Percentiles rank a stretch among this genome's conserved stretches.
Conservation (phyloP, 2,113 vertebrate species). For the Saimiri boliviensis region DNA sequence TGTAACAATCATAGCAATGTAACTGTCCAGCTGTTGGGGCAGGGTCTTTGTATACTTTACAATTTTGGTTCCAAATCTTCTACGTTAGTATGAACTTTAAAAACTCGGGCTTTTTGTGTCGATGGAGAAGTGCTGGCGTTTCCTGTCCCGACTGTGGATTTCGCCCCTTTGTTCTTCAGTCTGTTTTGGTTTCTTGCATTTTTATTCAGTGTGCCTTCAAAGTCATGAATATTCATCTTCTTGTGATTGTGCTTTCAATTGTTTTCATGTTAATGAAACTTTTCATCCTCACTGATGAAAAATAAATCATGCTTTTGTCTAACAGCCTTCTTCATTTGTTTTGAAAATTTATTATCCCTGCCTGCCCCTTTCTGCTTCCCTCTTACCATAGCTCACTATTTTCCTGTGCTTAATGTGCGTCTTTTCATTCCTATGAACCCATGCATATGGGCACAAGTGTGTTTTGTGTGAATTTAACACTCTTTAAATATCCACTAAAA, state of each 20-base stretch:
- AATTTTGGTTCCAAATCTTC: background rate
- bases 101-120: background rate
- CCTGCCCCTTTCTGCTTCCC: no score
- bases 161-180: background rate
- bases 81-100: no score
- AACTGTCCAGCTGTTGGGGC: background rate
- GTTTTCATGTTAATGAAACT: background rate
- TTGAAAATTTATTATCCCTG: no score
- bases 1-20: no score
- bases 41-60: background rate
- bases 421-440: background rate
- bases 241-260: background rate
- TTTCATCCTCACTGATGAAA: background rate
- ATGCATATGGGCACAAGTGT: background rate
- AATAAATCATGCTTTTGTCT: background rate
- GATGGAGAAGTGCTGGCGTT: accelerated
- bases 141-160: background rate
- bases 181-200: background rate
- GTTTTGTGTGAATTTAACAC: background rate
- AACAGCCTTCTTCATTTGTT: background rate
- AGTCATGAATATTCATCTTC: background rate
- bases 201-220: background rate
- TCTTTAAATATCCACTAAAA: no score
- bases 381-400: no score
- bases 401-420: background rate